These are phyloP conservation scores for Lepus americanus DNA, from an alignment of 2,113 vertebrate species.

Conservation along the genomic window DNA sequence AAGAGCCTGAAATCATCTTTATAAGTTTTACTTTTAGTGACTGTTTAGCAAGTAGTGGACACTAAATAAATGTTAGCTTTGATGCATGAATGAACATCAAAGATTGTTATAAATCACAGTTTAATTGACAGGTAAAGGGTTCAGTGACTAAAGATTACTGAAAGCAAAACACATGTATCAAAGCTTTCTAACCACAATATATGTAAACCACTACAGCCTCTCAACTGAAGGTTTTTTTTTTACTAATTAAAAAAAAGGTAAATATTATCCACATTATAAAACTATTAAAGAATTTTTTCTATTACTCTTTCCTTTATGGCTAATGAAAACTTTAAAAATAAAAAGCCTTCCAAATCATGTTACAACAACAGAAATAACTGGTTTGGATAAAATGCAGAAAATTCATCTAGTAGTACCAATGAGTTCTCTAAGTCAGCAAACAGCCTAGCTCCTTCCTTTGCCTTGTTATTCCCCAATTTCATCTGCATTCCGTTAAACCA, in stretches of 20 bases:
- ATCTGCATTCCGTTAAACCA: background rate
- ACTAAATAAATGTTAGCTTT: background rate
- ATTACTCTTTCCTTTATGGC: background rate
- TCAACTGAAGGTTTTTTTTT: background rate
- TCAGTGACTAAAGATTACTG: background rate
- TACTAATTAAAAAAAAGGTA: constrained; percentile 13
- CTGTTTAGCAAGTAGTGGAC: background rate
- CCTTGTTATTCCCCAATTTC: background rate
- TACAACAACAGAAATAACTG: background rate
- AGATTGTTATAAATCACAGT: background rate
- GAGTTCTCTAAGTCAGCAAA: background rate
- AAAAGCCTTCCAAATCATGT: background rate
- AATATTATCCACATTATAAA: constrained; percentile 41
- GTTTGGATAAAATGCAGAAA: background rate
- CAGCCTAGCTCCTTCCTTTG: too few relatives aligned
- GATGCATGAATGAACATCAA: background rate
- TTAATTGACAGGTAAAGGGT: background rate
- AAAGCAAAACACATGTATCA: background rate
- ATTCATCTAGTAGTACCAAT: background rate
- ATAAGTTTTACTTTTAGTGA: background rate
- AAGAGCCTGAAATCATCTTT: constrained; percentile 19
- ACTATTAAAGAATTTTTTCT: constrained; percentile 26
- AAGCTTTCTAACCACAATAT: background rate
- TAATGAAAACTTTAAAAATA: constrained; percentile 9
- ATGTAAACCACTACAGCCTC: background rate